Conservation (phyloP, 92 coral and sea anemone genomes). For the Porites evermanni region DNA sequence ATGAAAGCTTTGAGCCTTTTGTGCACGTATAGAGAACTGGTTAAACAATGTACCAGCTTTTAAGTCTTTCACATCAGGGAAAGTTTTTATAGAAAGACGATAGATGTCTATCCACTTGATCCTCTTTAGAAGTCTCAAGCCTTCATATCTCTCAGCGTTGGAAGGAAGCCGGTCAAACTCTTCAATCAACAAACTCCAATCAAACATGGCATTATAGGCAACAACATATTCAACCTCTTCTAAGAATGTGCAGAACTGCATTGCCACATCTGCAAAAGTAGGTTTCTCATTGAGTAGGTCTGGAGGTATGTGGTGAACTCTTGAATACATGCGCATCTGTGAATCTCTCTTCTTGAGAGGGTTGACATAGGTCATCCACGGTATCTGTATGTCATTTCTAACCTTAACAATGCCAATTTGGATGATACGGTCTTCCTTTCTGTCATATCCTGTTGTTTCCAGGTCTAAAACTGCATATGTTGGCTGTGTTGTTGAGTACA, state of each 20-base stretch:
- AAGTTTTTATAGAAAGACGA: slow-evolving; percentile 40
- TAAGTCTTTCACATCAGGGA: slow-evolving; percentile 4
- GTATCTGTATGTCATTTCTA: slow-evolving; percentile 8
- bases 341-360: slow-evolving; percentile 29
- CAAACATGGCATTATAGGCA: slow-evolving; percentile 45
- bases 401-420: slow-evolving; percentile 60
- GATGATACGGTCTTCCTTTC: slow-evolving; percentile 44
- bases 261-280: slow-evolving; percentile 32
- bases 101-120: slow-evolving; percentile 51
- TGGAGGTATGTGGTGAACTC: slow-evolving; percentile 53
- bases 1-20: slow-evolving; percentile 1
- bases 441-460: slow-evolving; percentile 56
- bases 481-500: not conserved
- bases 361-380: slow-evolving; percentile 62
- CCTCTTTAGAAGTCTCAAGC: slow-evolving; percentile 1
- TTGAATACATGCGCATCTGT: slow-evolving; percentile 16
- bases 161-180: slow-evolving; percentile 36
- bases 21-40: slow-evolving; percentile 15
- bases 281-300: slow-evolving; percentile 50
- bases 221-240: slow-evolving; percentile 54
- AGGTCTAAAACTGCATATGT: slow-evolving; percentile 48
- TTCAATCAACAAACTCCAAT: slow-evolving; percentile 53
- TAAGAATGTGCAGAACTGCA: slow-evolving; percentile 36
- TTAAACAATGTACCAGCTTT: slow-evolving; percentile 17
- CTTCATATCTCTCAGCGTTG: not conserved